Percentiles rank a stretch among this genome's conserved stretches.
These are phyloP conservation scores for Diceros bicornis DNA, from an alignment of 2,797 vertebrate species.

Conservation along the genomic window DNA sequence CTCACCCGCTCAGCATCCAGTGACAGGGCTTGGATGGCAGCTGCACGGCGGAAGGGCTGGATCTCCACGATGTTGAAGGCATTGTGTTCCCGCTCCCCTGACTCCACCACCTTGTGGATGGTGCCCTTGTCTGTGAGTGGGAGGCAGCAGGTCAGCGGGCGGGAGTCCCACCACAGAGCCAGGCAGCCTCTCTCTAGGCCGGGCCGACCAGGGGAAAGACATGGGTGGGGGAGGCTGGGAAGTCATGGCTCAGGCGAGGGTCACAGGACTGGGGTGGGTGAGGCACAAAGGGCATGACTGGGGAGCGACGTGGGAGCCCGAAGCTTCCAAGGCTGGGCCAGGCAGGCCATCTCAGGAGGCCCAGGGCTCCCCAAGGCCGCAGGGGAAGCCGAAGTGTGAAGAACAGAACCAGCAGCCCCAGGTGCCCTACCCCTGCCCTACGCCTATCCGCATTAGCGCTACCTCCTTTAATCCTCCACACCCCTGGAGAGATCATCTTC, in stretches of 20 bases:
- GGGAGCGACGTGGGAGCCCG: neutral
- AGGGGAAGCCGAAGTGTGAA: neutral
- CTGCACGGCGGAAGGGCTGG: slow-evolving; percentile 84
- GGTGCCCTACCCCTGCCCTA: accelerated
- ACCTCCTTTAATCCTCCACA: neutral
- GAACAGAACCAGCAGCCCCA: no score
- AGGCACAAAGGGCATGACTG: neutral
- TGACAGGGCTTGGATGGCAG: slow-evolving; percentile 86
- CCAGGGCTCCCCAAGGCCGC: neutral
- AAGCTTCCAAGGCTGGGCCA: neutral
- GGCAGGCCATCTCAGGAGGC: neutral
- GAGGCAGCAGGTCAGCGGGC: slow-evolving; percentile 42
- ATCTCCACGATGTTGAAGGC: slow-evolving; percentile 89
- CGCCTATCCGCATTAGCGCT: accelerated
- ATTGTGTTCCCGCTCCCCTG: neutral
- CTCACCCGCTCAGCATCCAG: slow-evolving; percentile 87
- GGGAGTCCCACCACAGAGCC: neutral
- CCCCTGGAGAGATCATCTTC: neutral
- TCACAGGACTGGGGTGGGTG: neutral
- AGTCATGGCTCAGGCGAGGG: neutral
- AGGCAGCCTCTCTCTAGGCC: neutral
- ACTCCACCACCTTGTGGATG: slow-evolving; percentile 89
- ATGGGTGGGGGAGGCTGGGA: neutral
- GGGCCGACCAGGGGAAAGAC: neutral
- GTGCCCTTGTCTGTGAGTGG: slow-evolving; percentile 87